These are phyloP conservation scores for Augiades crinisus DNA, from an alignment of 2,888 invertebrate genomes.

Conservation along the genomic window DNA sequence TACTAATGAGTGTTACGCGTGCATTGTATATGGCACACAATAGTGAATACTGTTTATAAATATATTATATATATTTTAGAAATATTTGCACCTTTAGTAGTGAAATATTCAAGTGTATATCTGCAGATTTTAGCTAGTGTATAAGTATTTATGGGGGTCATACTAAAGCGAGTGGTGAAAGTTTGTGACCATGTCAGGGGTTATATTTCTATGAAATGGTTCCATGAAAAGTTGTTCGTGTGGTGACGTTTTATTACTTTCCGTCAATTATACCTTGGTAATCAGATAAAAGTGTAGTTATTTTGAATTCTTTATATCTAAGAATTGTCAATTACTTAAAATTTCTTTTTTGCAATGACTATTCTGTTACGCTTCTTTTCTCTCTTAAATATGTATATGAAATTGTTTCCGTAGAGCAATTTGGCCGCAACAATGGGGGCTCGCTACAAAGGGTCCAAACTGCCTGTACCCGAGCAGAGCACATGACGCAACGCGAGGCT, in stretches of 20 bases:
- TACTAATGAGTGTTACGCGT: conserved; percentile 67
- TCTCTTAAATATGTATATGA: conserved; percentile 17
- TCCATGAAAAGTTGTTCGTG: conserved; percentile 17
- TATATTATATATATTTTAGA: conserved; percentile 77
- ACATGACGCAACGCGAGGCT: too few species aligned
- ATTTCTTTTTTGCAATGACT: conserved; percentile 65
- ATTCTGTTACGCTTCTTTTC: conserved; percentile 45
- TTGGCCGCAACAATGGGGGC: too few species aligned
- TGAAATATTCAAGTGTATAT: conserved; percentile 73
- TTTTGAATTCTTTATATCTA: conserved; percentile 77
- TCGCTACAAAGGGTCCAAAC: too few species aligned
- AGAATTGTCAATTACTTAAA: conserved; percentile 77
- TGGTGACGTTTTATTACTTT: conserved; percentile 52
- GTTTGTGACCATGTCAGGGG: neutral
- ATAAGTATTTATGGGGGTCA: conserved; percentile 51
- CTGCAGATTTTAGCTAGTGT: conserved; percentile 73
- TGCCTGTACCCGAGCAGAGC: too few species aligned
- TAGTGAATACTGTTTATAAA: conserved; percentile 71
- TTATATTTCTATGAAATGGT: conserved; percentile 28
- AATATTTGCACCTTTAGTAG: conserved; percentile 80
- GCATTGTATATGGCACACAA: conserved; percentile 77
- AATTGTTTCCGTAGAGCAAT: too few species aligned
- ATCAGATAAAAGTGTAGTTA: conserved; percentile 65
- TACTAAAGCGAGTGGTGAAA: conserved; percentile 38
- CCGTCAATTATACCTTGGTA: conserved; percentile 78